Evolutionary conservation across 2,888 invertebrate genomes (phyloP), one percentile per base, ranked within the genome.

Genomic region (Netelia fuscicornis): DNA sequence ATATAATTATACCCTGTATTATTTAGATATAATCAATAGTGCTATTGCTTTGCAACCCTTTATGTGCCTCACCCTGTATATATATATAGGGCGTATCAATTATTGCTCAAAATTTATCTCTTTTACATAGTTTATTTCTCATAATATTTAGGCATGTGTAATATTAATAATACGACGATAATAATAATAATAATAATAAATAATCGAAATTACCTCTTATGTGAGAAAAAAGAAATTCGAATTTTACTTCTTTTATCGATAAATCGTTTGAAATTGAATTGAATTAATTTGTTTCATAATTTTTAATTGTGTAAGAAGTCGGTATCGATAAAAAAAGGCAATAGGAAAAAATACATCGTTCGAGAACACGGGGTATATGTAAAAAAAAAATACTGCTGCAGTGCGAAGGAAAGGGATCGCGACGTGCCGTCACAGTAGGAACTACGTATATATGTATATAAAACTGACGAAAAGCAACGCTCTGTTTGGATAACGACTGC

Each of bases 401-500:
- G 65, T 37, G 68, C 30, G 60, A 77, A 60, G 72, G 42, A 56
- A 30, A 30, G 30, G 30, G 62, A 64, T 42, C 30, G 56, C 17
- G 68, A 79, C 71, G 84, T 80, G 83, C 78, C 78, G 70, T 67
- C 68, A 44, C 37, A 52, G 65, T 70, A 37, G 30, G 54, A 83
- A n/a, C 30, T 9, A 44, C 37, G 56, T 37, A 20, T 13, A 23
- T 23, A 56, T 20, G 6, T 52, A 30, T 30, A 68, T 8, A 65
- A 44, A 65, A 25, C 9, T 0, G 62, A 81, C 86, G 86, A 89
- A 48, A 88, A 88, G 81, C 85, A 72, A 79, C 44, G 67, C 68
- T 68, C 85, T 87, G 84, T 88, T 88, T 86, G 86, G 85, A 88
- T 83, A 84, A 85, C 86, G 84, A 86, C 83, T 85, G 84, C 37